Base-by-base conservation (phyloP, 2,888 invertebrate genomes). In the Nomada ferruginata region DNA sequence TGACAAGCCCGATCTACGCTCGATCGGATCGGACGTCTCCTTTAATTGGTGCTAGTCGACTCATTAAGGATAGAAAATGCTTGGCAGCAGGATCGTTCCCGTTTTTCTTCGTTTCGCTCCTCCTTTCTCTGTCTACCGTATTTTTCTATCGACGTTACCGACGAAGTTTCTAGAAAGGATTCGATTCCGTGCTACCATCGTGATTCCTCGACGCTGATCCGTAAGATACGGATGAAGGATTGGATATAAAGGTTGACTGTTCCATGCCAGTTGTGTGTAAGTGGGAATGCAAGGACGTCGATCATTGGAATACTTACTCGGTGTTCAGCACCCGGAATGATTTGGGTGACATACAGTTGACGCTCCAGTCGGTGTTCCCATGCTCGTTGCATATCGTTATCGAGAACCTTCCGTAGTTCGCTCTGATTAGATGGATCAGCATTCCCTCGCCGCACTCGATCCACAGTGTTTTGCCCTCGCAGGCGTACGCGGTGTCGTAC, bases 371-470 rank as follows among this genome's bases (percentile, higher is more conserved):
- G n/a, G 98, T 98, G 94, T 98, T 97, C 87, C 98, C 98, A 93
- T 98, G 97, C 94, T 98, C 98, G 94, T 99, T 98, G 95, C 99
- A 99, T 94, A 98, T 98, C 91, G 97, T 97, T 94, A 98, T 97
- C 87, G 98, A 98, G 94, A 98, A 98, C 91, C 98, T 96, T 71
- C 98, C 98, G 94, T 98, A 99, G 95, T 98, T 98, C 83, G 98
- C 98, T 87, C 98, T 96, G 93, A 98, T 97, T 91, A 99, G 95
- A 93, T 98, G 97, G 91, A 99, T 98, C 83, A 97, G 95, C 91
- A 97, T 97, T n/a, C 97, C 98, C 88, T 97, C 97, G 82, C 96
- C 96, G 94, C 98, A 99, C 92, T 97, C 97, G 89, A 99, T 97
- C 94, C 96, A 96, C 92, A 99, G 95, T 84, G 96, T 97, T 94